Percentiles rank a stretch among this genome's conserved stretches.
phyloP scores from a whole-genome alignment of 1,140 invertebrate genomes.

The Acromyrmex echinatior region DNA sequence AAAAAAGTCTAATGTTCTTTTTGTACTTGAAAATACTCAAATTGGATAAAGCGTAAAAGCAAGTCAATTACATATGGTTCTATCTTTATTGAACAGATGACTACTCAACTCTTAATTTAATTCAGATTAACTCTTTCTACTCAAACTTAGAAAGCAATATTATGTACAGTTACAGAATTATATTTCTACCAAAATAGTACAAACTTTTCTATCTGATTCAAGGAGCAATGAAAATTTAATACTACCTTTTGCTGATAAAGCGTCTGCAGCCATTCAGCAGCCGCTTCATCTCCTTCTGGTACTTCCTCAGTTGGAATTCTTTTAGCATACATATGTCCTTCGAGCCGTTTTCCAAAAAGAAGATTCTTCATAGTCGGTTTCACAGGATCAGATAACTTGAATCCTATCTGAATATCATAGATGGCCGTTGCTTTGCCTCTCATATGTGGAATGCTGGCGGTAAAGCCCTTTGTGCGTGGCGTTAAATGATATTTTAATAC shows the following conservation, averaged over 20 bases:
- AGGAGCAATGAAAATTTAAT: not conserved
- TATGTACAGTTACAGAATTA: not conserved
- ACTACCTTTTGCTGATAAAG: slow-evolving; percentile 93
- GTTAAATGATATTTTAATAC: slow-evolving; percentile 95
- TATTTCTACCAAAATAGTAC: slow-evolving; percentile 11
- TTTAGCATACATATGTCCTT: slow-evolving; percentile 93
- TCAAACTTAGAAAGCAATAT: not conserved
- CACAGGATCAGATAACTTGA: slow-evolving; percentile 89
- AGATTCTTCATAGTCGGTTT: slow-evolving; percentile 94
- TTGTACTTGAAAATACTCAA: not conserved
- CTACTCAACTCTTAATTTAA: slow-evolving; percentile 19
- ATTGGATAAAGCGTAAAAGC: not conserved
- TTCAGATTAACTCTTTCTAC: not conserved
- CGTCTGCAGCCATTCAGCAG: slow-evolving; percentile 93
- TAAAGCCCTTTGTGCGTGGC: slow-evolving; percentile 97
- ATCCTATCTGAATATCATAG: slow-evolving; percentile 94
- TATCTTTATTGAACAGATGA: not conserved
- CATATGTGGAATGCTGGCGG: slow-evolving; percentile 91
- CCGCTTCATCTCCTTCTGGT: slow-evolving; percentile 92
- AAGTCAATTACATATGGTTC: not conserved
- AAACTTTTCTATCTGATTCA: slow-evolving; percentile 7
- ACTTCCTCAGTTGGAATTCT: slow-evolving; percentile 94
- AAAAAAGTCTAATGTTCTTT: not conserved
- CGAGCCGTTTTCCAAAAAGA: slow-evolving; percentile 92
- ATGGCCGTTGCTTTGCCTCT: slow-evolving; percentile 93